These are phyloP conservation scores for Pipistrellus kuhlii DNA, from an alignment of 2,797 vertebrate species.

Conservation along the genomic window DNA sequence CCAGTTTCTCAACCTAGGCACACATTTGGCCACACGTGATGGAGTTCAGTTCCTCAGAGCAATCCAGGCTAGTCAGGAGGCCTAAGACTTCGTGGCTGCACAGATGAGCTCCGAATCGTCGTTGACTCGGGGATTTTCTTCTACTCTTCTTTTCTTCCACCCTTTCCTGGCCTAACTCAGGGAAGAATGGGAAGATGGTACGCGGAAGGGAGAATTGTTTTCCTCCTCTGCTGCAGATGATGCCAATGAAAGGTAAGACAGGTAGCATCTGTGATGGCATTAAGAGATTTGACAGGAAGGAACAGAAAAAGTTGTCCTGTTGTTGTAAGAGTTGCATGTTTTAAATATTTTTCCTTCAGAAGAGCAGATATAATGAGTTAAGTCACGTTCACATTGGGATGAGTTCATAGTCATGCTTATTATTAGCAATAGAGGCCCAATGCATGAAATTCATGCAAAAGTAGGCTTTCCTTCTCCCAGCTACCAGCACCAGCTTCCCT, in stretches of 20 bases:
- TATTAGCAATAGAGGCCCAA: background rate
- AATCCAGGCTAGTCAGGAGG: background rate
- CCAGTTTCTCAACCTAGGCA: background rate
- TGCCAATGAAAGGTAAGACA: background rate
- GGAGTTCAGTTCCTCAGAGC: background rate
- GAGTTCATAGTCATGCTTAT: background rate
- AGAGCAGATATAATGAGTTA: background rate
- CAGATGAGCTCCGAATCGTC: background rate
- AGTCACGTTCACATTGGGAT: background rate
- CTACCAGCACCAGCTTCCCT: too few relatives aligned
- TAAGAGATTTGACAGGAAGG: background rate
- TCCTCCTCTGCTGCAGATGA: background rate
- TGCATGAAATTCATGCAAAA: too few relatives aligned
- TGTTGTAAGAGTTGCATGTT: background rate
- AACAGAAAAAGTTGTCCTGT: background rate
- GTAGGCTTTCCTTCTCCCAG: too few relatives aligned
- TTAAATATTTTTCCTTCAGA: background rate
- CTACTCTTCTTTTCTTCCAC: background rate
- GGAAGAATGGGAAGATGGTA: background rate
- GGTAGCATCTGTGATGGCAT: background rate
- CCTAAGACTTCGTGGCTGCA: background rate
- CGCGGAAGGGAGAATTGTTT: background rate
- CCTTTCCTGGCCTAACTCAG: background rate
- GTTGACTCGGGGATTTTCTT: background rate
- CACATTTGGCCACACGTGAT: background rate